These are phyloP conservation scores for Scaptomyza polygonia DNA, from an alignment of 2,888 invertebrate species.

Conservation along the genomic window DNA sequence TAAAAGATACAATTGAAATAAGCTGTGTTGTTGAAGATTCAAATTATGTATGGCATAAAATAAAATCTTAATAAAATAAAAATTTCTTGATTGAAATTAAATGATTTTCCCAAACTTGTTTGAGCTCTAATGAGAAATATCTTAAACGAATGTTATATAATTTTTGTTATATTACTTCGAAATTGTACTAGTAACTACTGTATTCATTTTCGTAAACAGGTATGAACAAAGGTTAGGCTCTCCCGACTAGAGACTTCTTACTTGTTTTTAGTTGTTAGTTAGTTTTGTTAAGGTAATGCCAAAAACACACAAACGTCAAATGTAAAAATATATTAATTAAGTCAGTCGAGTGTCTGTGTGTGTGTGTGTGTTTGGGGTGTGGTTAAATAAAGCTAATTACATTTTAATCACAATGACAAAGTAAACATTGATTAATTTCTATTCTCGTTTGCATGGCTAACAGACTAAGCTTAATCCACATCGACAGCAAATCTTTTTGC, in stretches of 20 bases:
- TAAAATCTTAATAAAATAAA: too few relatives aligned
- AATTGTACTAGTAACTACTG: too few relatives aligned
- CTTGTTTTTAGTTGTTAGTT: too few relatives aligned
- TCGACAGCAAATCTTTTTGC: not conserved
- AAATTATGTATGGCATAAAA: too few relatives aligned
- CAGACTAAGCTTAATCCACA: not conserved
- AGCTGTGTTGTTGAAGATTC: not conserved
- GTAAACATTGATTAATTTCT: constrained; percentile 56
- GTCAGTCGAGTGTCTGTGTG: constrained; percentile 17
- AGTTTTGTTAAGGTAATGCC: constrained; percentile 4
- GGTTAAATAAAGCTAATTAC: constrained; percentile 53
- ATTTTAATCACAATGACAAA: constrained; percentile 44
- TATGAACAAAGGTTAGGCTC: too few relatives aligned
- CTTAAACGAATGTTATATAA: too few relatives aligned
- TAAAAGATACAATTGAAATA: not conserved
- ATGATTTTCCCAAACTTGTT: too few relatives aligned
- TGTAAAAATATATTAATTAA: constrained; percentile 38
- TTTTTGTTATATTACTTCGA: too few relatives aligned
- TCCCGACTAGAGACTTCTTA: too few relatives aligned
- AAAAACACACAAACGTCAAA: not conserved
- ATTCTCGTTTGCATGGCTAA: not conserved
- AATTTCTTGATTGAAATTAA: too few relatives aligned
- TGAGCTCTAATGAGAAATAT: too few relatives aligned
- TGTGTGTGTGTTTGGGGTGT: constrained; percentile 11
- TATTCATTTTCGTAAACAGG: too few relatives aligned